Evolutionary conservation across 37 sponge, comb jelly and placozoan genomes (phyloP).

Genomic region (Lycopodina hypogea): DNA sequence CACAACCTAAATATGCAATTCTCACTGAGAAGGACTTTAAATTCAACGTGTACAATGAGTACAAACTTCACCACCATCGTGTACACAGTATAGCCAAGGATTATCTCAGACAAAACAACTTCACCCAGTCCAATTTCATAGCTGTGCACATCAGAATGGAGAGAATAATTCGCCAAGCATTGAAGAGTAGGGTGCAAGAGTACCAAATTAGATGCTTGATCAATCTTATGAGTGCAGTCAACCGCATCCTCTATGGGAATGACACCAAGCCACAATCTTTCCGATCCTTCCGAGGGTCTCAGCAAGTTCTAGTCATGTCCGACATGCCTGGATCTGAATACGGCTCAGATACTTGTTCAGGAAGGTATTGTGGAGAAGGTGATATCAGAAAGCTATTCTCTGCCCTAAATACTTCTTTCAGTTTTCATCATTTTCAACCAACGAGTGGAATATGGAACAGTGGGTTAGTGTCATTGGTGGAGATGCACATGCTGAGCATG

Average conservation of each 20-base stretch:
- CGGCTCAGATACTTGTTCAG: slow-evolving; percentile 10
- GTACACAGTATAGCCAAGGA: background rate
- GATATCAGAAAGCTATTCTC: background rate
- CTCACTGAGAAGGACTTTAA: background rate
- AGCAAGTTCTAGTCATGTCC: background rate
- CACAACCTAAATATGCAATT: background rate
- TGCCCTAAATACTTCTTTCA: background rate
- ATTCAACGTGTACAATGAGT: background rate
- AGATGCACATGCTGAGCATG: slow-evolving; percentile 40
- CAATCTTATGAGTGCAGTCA: background rate
- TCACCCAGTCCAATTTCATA: background rate
- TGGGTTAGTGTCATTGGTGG: slow-evolving; percentile 51
- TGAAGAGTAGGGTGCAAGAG: background rate
- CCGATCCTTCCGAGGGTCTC: background rate
- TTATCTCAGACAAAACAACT: background rate
- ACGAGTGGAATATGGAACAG: background rate
- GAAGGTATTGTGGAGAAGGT: background rate
- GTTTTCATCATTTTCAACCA: background rate
- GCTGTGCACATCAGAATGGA: slow-evolving; percentile 43
- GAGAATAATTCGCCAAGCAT: slow-evolving; percentile 13
- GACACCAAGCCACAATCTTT: background rate
- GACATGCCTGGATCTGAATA: slow-evolving; percentile 3
- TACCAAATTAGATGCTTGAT: background rate
- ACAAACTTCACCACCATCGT: slow-evolving; percentile 6
- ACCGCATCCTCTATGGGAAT: background rate